A percentile compares a stretch with the other conserved stretches of the same genome.
Evolutionary conservation across 2,797 vertebrate species (phyloP).

Genomic region (Zenarchopterus dispar): DNA sequence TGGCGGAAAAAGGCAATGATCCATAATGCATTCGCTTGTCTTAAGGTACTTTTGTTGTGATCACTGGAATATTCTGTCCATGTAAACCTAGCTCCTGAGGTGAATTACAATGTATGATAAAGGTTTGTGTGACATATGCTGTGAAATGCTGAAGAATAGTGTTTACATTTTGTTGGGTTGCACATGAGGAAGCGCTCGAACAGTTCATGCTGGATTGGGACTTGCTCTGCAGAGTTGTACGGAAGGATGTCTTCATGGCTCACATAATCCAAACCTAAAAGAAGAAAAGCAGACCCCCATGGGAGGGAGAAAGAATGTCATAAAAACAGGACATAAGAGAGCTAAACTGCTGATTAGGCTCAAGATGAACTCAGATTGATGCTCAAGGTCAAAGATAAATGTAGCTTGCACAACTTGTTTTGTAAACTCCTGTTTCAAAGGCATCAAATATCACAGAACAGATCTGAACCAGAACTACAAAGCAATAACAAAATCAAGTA

Average conservation of each 20-base stretch:
- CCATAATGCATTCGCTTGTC: too few species aligned
- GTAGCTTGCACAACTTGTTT: too few species aligned
- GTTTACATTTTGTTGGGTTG: conserved; percentile 92
- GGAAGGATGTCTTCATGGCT: conserved; percentile 98
- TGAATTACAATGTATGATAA: not conserved
- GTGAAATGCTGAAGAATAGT: not conserved
- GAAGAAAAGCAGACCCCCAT: not conserved
- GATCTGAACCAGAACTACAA: too few species aligned
- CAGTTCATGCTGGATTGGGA: conserved; percentile 97
- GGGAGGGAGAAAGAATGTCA: not conserved
- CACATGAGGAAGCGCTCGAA: conserved; percentile 96
- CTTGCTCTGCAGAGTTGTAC: conserved; percentile 94
- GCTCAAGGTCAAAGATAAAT: too few species aligned
- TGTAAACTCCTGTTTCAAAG: too few species aligned
- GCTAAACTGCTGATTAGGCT: not conserved
- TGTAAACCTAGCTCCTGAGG: not conserved
- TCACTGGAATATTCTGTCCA: too few species aligned
- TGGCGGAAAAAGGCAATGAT: too few species aligned
- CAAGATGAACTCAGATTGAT: too few species aligned
- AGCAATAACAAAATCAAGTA: too few species aligned
- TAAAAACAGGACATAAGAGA: not conserved
- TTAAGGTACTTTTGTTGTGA: too few species aligned
- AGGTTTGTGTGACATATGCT: not conserved
- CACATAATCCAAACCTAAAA: conserved; percentile 94
- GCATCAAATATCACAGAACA: too few species aligned